These are phyloP conservation scores for Opisthograptis luteolata DNA, from an alignment of 2,888 invertebrate species.

Conservation along the genomic window DNA sequence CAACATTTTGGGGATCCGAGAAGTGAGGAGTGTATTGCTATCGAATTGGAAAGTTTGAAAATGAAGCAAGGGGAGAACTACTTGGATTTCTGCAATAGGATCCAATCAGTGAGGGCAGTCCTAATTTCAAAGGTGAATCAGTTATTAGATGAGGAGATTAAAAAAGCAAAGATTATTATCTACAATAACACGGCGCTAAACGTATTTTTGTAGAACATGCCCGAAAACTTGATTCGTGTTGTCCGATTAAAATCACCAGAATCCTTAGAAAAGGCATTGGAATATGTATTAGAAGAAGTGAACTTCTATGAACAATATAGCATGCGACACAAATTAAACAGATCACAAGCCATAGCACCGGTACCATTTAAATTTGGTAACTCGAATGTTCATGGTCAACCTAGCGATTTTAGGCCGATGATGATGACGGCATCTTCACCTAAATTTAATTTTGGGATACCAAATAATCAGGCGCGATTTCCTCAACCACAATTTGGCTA, in stretches of 20 bases:
- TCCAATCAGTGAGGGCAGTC: conserved; percentile 15
- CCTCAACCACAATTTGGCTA: background rate
- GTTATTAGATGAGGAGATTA: background rate
- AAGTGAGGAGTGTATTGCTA: conserved; percentile 24
- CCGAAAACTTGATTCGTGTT: conserved; percentile 19
- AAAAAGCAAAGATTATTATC: conserved; percentile 16
- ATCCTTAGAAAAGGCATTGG: conserved; percentile 12
- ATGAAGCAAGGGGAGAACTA: conserved; percentile 19
- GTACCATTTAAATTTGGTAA: background rate
- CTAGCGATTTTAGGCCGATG: background rate
- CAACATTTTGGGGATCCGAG: conserved; percentile 31
- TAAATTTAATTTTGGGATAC: background rate
- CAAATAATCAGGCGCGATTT: background rate
- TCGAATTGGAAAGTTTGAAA: conserved; percentile 21
- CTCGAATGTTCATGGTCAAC: no score
- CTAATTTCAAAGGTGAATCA: background rate
- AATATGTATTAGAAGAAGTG: conserved; percentile 12
- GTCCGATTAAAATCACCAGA: conserved; percentile 11
- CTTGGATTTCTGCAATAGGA: conserved; percentile 25
- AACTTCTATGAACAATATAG: conserved; percentile 12
- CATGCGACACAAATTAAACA: background rate
- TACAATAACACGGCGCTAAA: conserved; percentile 29
- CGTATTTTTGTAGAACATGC: conserved; percentile 24
- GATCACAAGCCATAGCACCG: background rate
- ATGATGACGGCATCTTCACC: background rate